Conservation (phyloP, 2,113 vertebrate genomes). For the Poeciliopsis occidentalis region DNA sequence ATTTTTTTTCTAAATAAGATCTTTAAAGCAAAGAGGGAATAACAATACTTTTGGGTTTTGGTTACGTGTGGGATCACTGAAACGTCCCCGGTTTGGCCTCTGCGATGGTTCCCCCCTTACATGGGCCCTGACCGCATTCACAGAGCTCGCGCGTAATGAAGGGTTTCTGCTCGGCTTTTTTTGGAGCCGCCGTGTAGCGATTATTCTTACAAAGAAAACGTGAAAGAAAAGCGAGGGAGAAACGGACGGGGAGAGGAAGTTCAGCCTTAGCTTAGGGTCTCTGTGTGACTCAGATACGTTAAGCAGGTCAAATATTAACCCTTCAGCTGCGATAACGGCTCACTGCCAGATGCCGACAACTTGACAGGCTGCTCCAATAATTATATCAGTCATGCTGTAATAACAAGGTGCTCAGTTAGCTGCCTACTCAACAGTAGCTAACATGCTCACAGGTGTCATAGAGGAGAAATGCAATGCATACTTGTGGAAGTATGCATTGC, state of each 20-base stretch:
- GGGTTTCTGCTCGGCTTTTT: conserved; percentile 53
- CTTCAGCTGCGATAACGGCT: conserved; percentile 19
- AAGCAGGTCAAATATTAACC: conserved; percentile 15
- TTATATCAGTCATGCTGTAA: neutral
- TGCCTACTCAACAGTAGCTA: conserved; percentile 8
- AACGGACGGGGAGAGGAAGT: neutral
- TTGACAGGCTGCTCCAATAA: neutral
- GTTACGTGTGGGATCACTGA: conserved; percentile 68
- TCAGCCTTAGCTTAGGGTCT: neutral
- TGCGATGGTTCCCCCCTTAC: conserved; percentile 53
- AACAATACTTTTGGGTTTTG: conserved; percentile 76
- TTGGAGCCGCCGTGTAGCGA: conserved; percentile 44
- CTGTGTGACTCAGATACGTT: neutral
- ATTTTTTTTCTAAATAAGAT: neutral
- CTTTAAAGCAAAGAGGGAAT: conserved; percentile 61
- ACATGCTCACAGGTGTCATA: conserved; percentile 2
- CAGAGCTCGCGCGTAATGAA: conserved; percentile 55
- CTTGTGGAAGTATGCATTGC: too few species aligned
- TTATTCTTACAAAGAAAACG: conserved; percentile 42
- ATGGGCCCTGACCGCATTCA: conserved; percentile 48
- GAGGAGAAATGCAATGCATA: neutral
- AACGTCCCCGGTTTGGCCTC: conserved; percentile 41
- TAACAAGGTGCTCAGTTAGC: neutral
- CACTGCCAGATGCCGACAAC: neutral
- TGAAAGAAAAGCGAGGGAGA: neutral